Evolutionary conservation across 1,140 invertebrate genomes (phyloP).

Genomic region (Amphibalanus amphitrite): DNA sequence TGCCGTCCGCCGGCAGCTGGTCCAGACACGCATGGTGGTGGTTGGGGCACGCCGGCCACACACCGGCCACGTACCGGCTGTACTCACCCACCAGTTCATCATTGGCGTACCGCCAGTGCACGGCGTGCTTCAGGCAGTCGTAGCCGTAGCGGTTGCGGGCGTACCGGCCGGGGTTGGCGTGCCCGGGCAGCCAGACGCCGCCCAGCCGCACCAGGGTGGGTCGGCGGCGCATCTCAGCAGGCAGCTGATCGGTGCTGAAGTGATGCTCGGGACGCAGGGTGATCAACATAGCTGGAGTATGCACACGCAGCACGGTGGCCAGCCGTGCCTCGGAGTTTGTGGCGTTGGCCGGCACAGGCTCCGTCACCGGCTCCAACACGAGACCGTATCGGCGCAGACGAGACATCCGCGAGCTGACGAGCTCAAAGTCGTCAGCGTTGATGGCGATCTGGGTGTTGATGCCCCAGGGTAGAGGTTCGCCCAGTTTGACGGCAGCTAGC

Average conservation of each 20-base stretch:
- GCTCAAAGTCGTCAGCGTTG: neutral
- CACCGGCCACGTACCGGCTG: conserved; percentile 4
- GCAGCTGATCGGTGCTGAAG: conserved; percentile 9
- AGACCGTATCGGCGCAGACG: conserved; percentile 16
- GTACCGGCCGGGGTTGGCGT: conserved; percentile 23
- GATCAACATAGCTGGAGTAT: conserved; percentile 4
- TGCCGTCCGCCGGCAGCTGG: conserved; percentile 22
- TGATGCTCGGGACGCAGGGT: conserved; percentile 7
- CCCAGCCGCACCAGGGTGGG: conserved; percentile 21
- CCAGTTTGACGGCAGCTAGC: conserved; percentile 23
- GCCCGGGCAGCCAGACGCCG: conserved; percentile 20
- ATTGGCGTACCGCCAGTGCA: conserved; percentile 11
- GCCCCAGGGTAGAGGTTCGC: conserved; percentile 22
- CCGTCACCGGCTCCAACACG: conserved; percentile 9
- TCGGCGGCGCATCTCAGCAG: conserved; percentile 6
- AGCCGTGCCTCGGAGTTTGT: neutral
- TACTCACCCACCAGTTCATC: neutral
- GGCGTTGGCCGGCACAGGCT: neutral
- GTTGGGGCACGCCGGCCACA: conserved; percentile 17
- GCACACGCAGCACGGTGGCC: conserved; percentile 9
- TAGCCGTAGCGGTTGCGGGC: conserved; percentile 22
- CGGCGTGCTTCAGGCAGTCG: conserved; percentile 20
- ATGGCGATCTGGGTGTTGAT: conserved; percentile 20
- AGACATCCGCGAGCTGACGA: neutral
- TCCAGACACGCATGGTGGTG: conserved; percentile 22